These are phyloP conservation scores for Oscheius myriophilus DNA, from an alignment of 2,888 invertebrate species.

Conservation along the genomic window DNA sequence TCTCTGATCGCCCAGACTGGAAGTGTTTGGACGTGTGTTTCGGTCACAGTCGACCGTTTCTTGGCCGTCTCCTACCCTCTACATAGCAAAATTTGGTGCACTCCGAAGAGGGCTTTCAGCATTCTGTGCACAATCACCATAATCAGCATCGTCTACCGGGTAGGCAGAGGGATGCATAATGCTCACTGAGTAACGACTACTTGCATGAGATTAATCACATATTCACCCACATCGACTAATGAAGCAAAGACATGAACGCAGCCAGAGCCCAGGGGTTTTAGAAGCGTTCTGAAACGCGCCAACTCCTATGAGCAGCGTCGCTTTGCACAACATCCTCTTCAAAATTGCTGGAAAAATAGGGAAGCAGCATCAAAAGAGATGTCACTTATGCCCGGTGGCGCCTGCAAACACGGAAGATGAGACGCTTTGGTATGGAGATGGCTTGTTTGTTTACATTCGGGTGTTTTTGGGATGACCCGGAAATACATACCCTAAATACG, in stretches of 20 bases:
- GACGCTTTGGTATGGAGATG: not conserved
- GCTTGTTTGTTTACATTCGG: too few species aligned
- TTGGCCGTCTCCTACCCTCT: conserved; percentile 66
- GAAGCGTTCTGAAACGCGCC: not conserved
- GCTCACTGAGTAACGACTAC: conserved; percentile 54
- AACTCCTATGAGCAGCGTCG: too few species aligned
- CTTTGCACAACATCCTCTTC: not conserved
- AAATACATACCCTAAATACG: too few species aligned
- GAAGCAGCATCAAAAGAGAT: not conserved
- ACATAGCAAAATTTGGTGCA: conserved; percentile 64
- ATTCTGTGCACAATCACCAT: conserved; percentile 56
- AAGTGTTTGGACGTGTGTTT: conserved; percentile 69
- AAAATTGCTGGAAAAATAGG: not conserved
- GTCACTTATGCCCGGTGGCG: not conserved
- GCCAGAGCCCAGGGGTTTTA: not conserved
- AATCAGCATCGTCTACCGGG: conserved; percentile 59
- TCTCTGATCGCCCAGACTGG: conserved; percentile 62
- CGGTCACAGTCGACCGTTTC: conserved; percentile 67
- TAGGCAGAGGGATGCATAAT: conserved; percentile 42
- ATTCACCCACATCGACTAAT: conserved; percentile 24
- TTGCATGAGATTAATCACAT: conserved; percentile 40
- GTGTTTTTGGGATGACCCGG: too few species aligned
- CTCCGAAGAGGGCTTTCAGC: conserved; percentile 49
- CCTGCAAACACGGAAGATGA: not conserved
- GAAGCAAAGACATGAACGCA: conserved; percentile 24